Evolutionary conservation across 2,797 vertebrate genomes (phyloP).

Genomic region (Tenualosa thibaudeaui): DNA sequence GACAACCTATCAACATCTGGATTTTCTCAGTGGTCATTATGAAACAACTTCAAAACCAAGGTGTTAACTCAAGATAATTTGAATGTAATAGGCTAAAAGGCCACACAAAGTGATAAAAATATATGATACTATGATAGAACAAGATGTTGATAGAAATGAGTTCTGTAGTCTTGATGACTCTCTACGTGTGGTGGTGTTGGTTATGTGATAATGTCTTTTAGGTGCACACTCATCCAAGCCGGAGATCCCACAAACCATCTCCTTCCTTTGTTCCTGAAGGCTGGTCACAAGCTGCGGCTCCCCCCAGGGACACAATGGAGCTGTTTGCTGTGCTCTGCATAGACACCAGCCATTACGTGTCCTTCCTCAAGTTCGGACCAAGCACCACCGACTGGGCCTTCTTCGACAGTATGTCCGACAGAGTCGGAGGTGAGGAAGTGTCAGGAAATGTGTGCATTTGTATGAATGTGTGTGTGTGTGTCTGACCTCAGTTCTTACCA

Average conservation of each 20-base stretch:
- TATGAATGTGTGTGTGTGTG: background rate
- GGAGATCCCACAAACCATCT: conserved; percentile 61
- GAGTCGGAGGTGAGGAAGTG: conserved; percentile 70
- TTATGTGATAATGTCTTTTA: conserved; percentile 54
- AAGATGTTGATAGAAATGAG: background rate
- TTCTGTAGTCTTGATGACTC: background rate
- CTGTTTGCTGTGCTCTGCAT: conserved; percentile 90
- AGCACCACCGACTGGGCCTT: conserved; percentile 84
- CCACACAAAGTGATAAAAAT: too few relatives aligned
- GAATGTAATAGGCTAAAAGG: too few relatives aligned
- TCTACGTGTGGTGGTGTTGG: background rate
- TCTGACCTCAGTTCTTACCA: background rate
- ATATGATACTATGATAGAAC: too few relatives aligned
- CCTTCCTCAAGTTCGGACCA: conserved; percentile 85
- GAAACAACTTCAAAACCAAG: too few relatives aligned
- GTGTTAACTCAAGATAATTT: too few relatives aligned
- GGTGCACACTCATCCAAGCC: conserved; percentile 79
- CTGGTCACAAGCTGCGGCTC: conserved; percentile 44
- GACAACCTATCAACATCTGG: background rate
- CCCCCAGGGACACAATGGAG: conserved; percentile 80
- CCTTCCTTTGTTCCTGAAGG: conserved; percentile 66
- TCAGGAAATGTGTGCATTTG: background rate
- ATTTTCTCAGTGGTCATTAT: too few relatives aligned
- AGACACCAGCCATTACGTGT: conserved; percentile 91
- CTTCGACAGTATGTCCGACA: conserved; percentile 92